These are phyloP conservation scores for Actinostola sp. DNA, from an alignment of 92 coral and sea anemone species.

Conservation along the genomic window DNA sequence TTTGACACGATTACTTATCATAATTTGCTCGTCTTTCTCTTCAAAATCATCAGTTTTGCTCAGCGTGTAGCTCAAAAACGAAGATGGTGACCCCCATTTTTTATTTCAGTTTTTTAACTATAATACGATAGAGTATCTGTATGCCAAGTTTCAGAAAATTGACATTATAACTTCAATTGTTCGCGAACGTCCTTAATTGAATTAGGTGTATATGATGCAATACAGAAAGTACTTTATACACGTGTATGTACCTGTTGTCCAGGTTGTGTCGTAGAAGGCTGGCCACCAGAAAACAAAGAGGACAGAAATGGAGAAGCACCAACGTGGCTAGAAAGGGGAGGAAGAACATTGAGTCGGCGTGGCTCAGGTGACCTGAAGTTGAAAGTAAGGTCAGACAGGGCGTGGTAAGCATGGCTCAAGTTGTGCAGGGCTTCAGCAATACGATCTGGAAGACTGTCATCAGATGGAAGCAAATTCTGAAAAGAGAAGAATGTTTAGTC, in stretches of 20 bases:
- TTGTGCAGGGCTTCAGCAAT: constrained; percentile 94
- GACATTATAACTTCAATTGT: too few species aligned
- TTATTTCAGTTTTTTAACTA: too few species aligned
- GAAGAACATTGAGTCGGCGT: constrained; percentile 73
- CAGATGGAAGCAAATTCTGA: constrained; percentile 79
- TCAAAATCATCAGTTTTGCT: too few species aligned
- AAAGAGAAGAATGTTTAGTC: neutral
- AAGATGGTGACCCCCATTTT: too few species aligned
- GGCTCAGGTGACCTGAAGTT: constrained; percentile 92
- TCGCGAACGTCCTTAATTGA: too few species aligned
- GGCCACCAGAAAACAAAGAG: constrained; percentile 39
- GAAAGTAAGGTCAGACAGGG: constrained; percentile 92
- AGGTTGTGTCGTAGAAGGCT: constrained; percentile 23
- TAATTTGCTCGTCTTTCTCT: too few species aligned
- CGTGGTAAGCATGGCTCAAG: constrained; percentile 97
- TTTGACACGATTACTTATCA: too few species aligned
- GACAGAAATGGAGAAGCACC: constrained; percentile 68
- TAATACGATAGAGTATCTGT: too few species aligned
- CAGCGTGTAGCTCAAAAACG: too few species aligned
- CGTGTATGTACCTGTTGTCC: constrained; percentile 29
- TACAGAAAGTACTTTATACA: too few species aligned
- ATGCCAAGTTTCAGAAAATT: too few species aligned
- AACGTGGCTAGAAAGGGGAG: constrained; percentile 82
- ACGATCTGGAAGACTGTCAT: constrained; percentile 92
- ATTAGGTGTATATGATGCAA: too few species aligned